These are phyloP conservation scores for Megalurothrips usitatus DNA, from an alignment of 2,888 invertebrate species.

Conservation along the genomic window DNA sequence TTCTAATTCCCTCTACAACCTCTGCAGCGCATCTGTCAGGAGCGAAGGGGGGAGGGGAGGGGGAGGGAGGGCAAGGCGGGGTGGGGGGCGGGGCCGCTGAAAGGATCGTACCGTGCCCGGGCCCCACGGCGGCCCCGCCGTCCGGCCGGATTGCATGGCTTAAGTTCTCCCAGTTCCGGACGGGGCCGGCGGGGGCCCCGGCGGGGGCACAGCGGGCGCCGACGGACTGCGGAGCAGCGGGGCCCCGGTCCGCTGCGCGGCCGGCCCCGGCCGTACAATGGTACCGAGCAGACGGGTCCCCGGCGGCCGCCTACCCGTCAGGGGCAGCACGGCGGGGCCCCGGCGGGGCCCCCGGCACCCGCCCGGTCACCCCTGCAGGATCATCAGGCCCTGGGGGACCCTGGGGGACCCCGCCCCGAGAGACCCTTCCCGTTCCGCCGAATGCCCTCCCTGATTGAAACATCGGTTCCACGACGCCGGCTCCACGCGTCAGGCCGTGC, in stretches of 20 bases:
- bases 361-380: no score
- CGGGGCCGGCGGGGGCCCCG: no score
- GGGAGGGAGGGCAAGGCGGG: not conserved
- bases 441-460: not conserved
- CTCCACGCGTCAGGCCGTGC: not conserved
- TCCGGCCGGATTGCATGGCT: no score
- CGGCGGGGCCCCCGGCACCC: no score
- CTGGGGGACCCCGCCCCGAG: not conserved
- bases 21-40: not conserved
- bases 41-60: not conserved
- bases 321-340: not conserved
- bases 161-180: no score
- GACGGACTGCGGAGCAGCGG: not conserved
- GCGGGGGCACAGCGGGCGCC: not conserved
- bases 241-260: not conserved
- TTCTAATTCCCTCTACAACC: not conserved
- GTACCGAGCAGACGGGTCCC: not conserved
- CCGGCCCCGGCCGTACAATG: not conserved
- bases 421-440: not conserved
- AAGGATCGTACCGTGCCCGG: not conserved
- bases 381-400: no score
- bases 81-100: not conserved
- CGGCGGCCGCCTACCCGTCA: not conserved
- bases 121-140: not conserved
- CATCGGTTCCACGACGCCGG: slow-evolving; percentile 1